These are phyloP conservation scores for Rhogogaster chlorosoma DNA, from an alignment of 2,888 invertebrate genomes.

Conservation along the genomic window DNA sequence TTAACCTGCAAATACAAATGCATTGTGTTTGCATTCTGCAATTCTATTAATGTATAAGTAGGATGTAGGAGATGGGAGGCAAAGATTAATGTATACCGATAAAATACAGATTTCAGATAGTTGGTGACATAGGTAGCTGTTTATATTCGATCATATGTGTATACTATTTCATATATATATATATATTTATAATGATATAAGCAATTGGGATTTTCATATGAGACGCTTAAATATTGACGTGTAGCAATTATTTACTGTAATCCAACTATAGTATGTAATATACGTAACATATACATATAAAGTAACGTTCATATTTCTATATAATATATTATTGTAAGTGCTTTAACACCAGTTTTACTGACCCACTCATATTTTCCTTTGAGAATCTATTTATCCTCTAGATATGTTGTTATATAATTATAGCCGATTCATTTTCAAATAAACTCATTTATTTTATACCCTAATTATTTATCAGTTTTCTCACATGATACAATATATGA, in stretches of 20 bases:
- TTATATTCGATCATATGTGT: conserved; percentile 44
- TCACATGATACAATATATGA: not conserved
- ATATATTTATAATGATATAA: conserved; percentile 67
- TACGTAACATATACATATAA: conserved; percentile 25
- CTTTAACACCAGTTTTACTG: conserved; percentile 30
- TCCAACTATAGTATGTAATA: conserved; percentile 25
- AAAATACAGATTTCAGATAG: not conserved
- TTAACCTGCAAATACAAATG: not conserved
- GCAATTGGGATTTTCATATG: conserved; percentile 54
- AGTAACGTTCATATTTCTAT: conserved; percentile 27
- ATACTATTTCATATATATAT: conserved; percentile 52
- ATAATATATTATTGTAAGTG: conserved; percentile 52
- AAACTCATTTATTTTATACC: not conserved
- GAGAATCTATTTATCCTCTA: conserved; percentile 59
- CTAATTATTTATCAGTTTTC: not conserved
- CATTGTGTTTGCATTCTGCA: not conserved
- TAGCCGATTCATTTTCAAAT: conserved; percentile 55
- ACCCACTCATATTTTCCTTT: conserved; percentile 26
- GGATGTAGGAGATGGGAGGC: not conserved
- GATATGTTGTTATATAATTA: conserved; percentile 62
- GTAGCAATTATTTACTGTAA: conserved; percentile 26
- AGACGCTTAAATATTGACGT: not conserved
- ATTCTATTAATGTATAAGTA: not conserved
- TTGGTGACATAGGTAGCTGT: conserved; percentile 38
- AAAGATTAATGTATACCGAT: not conserved